phyloP scores from a whole-genome alignment of 1,140 invertebrate genomes.

The Leptinotarsa defecta region DNA sequence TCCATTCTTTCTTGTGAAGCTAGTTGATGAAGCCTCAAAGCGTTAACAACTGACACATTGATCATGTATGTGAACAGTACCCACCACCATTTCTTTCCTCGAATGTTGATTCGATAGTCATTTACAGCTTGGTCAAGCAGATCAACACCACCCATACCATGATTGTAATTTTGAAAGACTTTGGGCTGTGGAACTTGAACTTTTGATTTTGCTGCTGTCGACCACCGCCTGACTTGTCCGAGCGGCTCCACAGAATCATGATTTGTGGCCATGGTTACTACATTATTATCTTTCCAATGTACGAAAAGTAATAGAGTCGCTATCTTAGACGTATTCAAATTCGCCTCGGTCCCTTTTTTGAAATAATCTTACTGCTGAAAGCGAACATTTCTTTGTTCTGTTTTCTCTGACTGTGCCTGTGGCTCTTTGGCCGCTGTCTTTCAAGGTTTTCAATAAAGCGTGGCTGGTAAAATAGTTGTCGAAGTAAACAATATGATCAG shows the following conservation, averaged over 20 bases:
- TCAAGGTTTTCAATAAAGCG: too few relatives aligned
- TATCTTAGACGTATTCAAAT: constrained; percentile 9
- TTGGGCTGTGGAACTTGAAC: constrained; percentile 7
- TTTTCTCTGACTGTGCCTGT: background rate
- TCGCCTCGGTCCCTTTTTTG: constrained; percentile 4
- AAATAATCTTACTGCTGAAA: background rate
- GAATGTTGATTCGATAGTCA: constrained; percentile 39
- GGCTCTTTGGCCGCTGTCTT: too few relatives aligned
- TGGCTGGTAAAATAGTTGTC: too few relatives aligned
- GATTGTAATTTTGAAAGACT: constrained; percentile 36
- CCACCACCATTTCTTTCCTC: constrained; percentile 48
- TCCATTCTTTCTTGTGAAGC: background rate
- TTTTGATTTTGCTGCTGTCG: constrained; percentile 4
- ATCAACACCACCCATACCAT: constrained; percentile 43
- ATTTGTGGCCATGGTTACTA: background rate
- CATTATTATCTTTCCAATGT: constrained; percentile 15
- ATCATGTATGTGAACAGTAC: constrained; percentile 38
- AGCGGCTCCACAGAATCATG: constrained; percentile 3
- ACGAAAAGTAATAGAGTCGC: background rate
- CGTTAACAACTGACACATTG: constrained; percentile 19
- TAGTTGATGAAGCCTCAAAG: background rate
- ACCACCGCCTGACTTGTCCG: constrained; percentile 1
- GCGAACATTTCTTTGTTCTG: background rate
- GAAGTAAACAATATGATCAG: too few relatives aligned
- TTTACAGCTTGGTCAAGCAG: constrained; percentile 38